Evolutionary conservation across 2,113 vertebrate genomes (phyloP), one percentile per base, ranked within the genome.

Genomic region (Pogonocichla stellata): DNA sequence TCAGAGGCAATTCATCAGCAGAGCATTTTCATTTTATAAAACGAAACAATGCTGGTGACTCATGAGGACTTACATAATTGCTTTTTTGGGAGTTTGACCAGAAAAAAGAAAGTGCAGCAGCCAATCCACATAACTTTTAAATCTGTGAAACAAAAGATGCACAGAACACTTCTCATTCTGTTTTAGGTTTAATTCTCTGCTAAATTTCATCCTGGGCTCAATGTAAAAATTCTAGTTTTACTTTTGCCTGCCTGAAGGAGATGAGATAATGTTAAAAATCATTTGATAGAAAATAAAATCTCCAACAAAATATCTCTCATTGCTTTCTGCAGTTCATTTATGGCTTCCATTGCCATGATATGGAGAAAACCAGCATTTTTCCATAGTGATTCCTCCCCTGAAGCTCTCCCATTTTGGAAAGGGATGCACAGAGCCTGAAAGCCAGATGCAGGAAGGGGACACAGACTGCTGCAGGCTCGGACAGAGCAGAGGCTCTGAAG

Each of bases 61-160:
- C 95, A 96, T 50, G 77, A 80, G 65, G 69, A 92, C 94, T 95
- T 94, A 73, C 56, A 93, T 92, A 96, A 96, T 92, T 95, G 81
- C 60, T 90, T 93, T 92, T 77, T 60, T 62, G 94, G 67, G 85
- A 91, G 43, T 93, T 70, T 83, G 88, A 92, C 79, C 57, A 88
- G 56, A 33, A 75, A 83, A 73, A 71, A 77, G 40, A 71, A n/a
- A 1, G 11, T 72, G 43, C 57, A 86, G 69, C 72, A 93, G 72
- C 24, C 90, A 94, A 79, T 90, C 43, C 48, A 69, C 1, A 1
- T 18, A 88, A 61, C 82, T 79, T 90, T 72, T 50, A 92, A 86
- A 92, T 64, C 56, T 33, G 29, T 40, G 38, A 61, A 80, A 69
- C 38, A 80, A 88, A 93, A 92, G 70, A 92, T 64, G 48, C 25